Evolutionary conservation across 2,888 invertebrate genomes (phyloP).

Genomic region (Drosophila quinaria): DNA sequence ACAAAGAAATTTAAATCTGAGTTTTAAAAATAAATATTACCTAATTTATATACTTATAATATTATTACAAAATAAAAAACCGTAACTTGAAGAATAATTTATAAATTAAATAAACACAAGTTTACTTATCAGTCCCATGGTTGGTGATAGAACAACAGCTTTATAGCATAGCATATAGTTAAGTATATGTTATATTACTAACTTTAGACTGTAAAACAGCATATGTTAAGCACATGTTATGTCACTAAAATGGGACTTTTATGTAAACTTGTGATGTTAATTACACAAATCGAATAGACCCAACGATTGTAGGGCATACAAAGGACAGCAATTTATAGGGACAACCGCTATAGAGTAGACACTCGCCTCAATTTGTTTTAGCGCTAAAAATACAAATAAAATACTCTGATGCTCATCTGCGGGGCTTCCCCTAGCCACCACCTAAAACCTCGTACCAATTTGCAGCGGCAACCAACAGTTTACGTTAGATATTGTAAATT

Average conservation of each 20-base stretch:
- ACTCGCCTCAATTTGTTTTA: constrained; percentile 76
- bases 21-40: no score
- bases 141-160: neutral
- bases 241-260: no score
- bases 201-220: neutral
- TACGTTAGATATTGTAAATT: constrained; percentile 73
- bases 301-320: constrained; percentile 13
- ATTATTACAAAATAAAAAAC: no score
- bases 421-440: constrained; percentile 13
- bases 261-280: no score
- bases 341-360: constrained; percentile 44
- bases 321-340: constrained; percentile 42
- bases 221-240: no score
- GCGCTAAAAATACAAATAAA: constrained; percentile 81
- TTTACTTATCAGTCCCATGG: neutral
- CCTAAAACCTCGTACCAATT: constrained; percentile 70
- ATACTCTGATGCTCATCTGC: constrained; percentile 47
- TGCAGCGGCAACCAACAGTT: constrained; percentile 72
- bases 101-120: neutral
- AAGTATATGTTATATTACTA: no score
- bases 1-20: no score
- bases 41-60: no score
- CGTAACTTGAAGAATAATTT: no score
- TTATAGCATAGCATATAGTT: no score
- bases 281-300: constrained; percentile 15